A percentile compares a stretch with the other conserved stretches of the same genome.
Evolutionary conservation across 2,888 invertebrate genomes (phyloP).

Genomic region (Stictocephala bisonia): DNA sequence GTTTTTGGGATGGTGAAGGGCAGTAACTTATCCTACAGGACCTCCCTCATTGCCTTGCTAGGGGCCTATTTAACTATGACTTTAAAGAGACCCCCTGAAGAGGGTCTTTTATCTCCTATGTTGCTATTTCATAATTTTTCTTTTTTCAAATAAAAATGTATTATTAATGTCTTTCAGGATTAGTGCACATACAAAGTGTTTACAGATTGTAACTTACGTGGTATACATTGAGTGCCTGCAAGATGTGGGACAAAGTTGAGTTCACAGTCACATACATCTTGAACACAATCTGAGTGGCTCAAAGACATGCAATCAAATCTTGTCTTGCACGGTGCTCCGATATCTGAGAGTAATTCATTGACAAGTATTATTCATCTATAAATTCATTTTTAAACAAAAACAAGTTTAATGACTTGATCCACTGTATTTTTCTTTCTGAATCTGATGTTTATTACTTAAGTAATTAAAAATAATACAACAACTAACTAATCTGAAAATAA

Average conservation of each 20-base stretch:
- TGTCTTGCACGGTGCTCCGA: conserved; percentile 20
- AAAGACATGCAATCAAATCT: conserved; percentile 32
- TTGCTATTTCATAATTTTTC: too few relatives aligned
- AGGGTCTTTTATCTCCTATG: too few relatives aligned
- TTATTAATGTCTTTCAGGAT: neutral
- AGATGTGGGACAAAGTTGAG: conserved; percentile 23
- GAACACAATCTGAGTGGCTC: conserved; percentile 30
- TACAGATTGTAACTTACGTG: conserved; percentile 7
- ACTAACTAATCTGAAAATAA: too few relatives aligned
- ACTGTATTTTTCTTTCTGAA: too few relatives aligned
- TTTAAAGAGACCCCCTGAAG: too few relatives aligned
- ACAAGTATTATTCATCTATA: neutral
- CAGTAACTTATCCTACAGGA: too few relatives aligned
- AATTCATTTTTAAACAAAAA: neutral
- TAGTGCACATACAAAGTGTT: neutral
- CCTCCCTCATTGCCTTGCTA: too few relatives aligned
- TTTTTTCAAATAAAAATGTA: neutral
- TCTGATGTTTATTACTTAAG: too few relatives aligned
- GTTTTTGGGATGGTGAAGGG: too few relatives aligned
- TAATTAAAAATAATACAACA: too few relatives aligned
- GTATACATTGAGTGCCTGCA: conserved; percentile 14
- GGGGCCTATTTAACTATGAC: too few relatives aligned
- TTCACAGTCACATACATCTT: conserved; percentile 37
- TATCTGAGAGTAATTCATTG: conserved; percentile 2
- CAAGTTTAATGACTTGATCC: neutral